A percentile compares a stretch with the other conserved stretches of the same genome.
phyloP scores from a whole-genome alignment of 1,140 invertebrate species.

The Brachionus koreanus region DNA sequence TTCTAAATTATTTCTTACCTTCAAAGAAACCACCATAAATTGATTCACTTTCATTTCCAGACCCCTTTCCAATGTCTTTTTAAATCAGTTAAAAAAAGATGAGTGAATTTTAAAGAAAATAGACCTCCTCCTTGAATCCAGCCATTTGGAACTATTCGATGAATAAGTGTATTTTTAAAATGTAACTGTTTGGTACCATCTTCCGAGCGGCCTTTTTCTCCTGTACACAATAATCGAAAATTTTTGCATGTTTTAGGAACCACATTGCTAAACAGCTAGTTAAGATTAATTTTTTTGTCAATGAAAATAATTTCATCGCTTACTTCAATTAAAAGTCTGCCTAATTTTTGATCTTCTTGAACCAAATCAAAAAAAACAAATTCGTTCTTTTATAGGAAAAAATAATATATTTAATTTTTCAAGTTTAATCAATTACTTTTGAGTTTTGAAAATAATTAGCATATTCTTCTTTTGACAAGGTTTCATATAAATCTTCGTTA shows the following conservation, averaged over 20 bases:
- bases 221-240: conserved; percentile 81
- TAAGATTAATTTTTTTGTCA: conserved; percentile 41
- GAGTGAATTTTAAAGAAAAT: background rate
- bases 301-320: conserved; percentile 43
- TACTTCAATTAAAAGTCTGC: conserved; percentile 56
- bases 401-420: background rate
- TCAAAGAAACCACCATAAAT: conserved; percentile 57
- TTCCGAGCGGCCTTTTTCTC: conserved; percentile 57
- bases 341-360: conserved; percentile 52
- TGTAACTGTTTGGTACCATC: conserved; percentile 49
- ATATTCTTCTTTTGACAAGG: conserved; percentile 55
- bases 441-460: conserved; percentile 51
- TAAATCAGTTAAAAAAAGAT: background rate
- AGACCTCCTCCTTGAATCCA: conserved; percentile 60
- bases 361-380: conserved; percentile 56
- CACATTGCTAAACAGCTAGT: conserved; percentile 71
- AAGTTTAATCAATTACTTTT: conserved; percentile 48
- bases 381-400: conserved; percentile 50
- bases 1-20: too few species aligned
- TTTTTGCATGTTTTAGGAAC: conserved; percentile 88
- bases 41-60: conserved; percentile 59
- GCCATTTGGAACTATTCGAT: conserved; percentile 57
- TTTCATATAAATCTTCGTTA: conserved; percentile 51
- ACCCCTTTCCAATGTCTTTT: conserved; percentile 31
- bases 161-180: conserved; percentile 55